Evolutionary conservation across 2,888 invertebrate species (phyloP).

Genomic region (Leptogaster cylindrica): DNA sequence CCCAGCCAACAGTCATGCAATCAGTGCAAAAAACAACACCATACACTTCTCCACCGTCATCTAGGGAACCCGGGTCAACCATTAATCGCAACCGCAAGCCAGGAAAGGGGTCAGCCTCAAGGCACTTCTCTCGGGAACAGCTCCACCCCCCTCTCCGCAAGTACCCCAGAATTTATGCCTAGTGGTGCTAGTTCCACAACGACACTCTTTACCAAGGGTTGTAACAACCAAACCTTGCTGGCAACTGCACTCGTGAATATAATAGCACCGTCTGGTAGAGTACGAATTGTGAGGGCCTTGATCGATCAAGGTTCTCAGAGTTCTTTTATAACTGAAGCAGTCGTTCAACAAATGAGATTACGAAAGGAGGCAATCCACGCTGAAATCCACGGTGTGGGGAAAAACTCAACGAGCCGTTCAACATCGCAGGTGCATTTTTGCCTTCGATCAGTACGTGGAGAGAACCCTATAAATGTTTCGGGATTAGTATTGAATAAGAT

Average conservation of each 20-base stretch:
- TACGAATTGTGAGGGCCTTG: background rate
- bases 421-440: too few relatives aligned
- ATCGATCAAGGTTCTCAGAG: constrained; percentile 4
- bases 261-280: background rate
- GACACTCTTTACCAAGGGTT: background rate
- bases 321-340: background rate
- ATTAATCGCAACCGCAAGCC: background rate
- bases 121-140: too few relatives aligned
- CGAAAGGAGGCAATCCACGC: background rate
- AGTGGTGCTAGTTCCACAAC: background rate
- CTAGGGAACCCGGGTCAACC: background rate
- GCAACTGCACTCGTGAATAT: background rate
- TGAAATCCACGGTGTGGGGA: background rate
- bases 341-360: background rate
- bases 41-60: background rate
- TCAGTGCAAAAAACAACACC: background rate
- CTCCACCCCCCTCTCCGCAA: background rate
- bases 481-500: too few relatives aligned
- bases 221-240: background rate
- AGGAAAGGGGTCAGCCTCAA: too few relatives aligned
- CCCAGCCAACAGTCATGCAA: background rate
- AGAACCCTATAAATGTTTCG: too few relatives aligned
- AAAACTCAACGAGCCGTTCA: background rate
- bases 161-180: background rate
- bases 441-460: too few relatives aligned